phyloP scores from a whole-genome alignment of 2,113 vertebrate genomes.

The Mohoua ochrocephala region DNA sequence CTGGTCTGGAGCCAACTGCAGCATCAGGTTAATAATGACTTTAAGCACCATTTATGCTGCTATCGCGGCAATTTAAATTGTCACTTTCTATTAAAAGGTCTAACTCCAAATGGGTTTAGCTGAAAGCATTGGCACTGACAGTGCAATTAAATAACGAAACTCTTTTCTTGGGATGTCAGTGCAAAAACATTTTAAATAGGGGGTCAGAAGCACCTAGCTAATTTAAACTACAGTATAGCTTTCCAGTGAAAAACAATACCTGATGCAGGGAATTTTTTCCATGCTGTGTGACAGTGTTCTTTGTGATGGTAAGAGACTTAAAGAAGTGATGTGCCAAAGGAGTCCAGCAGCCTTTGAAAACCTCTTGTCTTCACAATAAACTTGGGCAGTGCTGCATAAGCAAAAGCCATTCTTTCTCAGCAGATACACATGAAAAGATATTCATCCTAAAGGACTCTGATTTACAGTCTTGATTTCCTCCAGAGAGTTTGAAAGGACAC shows the following conservation, averaged over 20 bases:
- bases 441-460: not conserved
- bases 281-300: constrained; percentile 52
- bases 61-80: constrained; percentile 74
- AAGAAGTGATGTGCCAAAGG: constrained; percentile 19
- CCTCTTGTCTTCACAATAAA: not conserved
- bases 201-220: constrained; percentile 72
- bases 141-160: constrained; percentile 75
- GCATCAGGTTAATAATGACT: constrained; percentile 71
- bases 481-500: not conserved
- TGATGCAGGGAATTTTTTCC: constrained; percentile 33
- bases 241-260: constrained; percentile 75
- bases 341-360: constrained; percentile 43
- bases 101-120: constrained; percentile 72
- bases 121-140: constrained; percentile 70
- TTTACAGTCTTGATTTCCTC: not conserved
- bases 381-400: not conserved
- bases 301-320: constrained; percentile 52
- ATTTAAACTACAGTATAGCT: constrained; percentile 82
- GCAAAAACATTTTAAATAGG: constrained; percentile 74
- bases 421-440: not conserved
- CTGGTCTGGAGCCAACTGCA: constrained; percentile 71
- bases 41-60: constrained; percentile 73
- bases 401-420: constrained; percentile 17
- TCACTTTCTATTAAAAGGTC: constrained; percentile 82
- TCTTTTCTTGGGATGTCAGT: constrained; percentile 75